Evolutionary conservation across 92 coral and sea anemone species (phyloP).

Genomic region (Bergia puertoricense): DNA sequence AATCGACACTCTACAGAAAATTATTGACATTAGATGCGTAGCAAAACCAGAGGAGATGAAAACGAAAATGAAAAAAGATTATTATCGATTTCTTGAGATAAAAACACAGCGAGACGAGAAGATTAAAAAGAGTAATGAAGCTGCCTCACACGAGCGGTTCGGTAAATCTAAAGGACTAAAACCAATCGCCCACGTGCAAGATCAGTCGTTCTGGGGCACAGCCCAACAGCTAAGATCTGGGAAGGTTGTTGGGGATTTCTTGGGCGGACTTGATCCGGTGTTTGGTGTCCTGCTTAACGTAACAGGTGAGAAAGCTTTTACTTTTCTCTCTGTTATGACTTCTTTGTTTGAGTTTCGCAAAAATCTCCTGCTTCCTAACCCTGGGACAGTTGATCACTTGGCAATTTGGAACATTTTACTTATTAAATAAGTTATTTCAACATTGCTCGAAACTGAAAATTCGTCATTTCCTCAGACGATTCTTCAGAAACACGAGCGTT

Average conservation of each 20-base stretch:
- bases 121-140: background rate
- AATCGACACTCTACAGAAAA: conserved; percentile 27
- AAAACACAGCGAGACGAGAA: conserved; percentile 18
- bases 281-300: conserved; percentile 64
- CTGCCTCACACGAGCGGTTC: background rate
- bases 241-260: conserved; percentile 57
- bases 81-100: conserved; percentile 6
- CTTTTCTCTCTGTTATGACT: too few species aligned
- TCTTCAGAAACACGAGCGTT: too few species aligned
- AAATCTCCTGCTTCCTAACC: background rate
- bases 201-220: conserved; percentile 59
- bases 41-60: conserved; percentile 16
- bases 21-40: conserved; percentile 47
- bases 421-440: too few species aligned
- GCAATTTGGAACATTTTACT: too few species aligned
- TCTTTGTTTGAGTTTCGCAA: background rate
- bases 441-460: too few species aligned
- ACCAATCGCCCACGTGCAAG: conserved; percentile 33
- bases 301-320: conserved; percentile 49
- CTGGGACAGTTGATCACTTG: too few species aligned
- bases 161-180: background rate
- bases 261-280: conserved; percentile 65
- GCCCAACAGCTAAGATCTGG: conserved; percentile 66
- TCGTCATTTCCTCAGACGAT: too few species aligned
- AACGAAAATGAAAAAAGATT: conserved; percentile 18